Base-by-base conservation (phyloP, 92 coral and sea anemone genomes). In the Pocillopora meandrina region DNA sequence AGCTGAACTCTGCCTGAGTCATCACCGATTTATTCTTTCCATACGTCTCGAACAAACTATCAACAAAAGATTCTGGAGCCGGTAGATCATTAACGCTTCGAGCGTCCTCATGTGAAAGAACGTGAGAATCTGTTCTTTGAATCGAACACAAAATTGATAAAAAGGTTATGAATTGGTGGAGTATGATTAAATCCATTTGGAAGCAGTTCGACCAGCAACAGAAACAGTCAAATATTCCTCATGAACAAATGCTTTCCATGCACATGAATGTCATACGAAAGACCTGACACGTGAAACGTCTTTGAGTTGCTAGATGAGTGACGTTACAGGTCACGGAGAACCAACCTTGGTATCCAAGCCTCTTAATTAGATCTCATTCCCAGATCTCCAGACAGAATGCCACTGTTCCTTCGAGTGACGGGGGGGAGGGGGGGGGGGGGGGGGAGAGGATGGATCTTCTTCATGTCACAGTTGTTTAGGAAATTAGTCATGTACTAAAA, bases 11-110 rank as follows among this genome's bases (percentile, higher is more conserved):
- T 59, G 55, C 66, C 42, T 81, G 33, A 56, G 75, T 88, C 86
- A 94, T 81, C 52, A 42, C 8, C 12, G 95, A 82, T 21, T 89
- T 94, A 75, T 89, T 92, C n/a, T 33, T 63, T 26, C 98, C 98
- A 81, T 92, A 94, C 20, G 86, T 90, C 17, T 82, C 75, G 76
- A 94, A 94, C 76, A 94, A 56, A 52, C 77, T 67, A 57, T 94
- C 87, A 66, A 81, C 75, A 84, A 94, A 94, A 61, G 83, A 80
- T 35, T 75, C 71, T 9, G 95, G 85, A 1, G 68, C 72, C 9
- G 87, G 86, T 36, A 58, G 81, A 52, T 26, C 31, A 26, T 85
- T 87, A 33, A 91, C 79, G 79, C 98, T 94, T 19, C 98, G 95
- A 69, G 86, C 87, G 36, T 86, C 92, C 18, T 83, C 72, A 74